Conservation (phyloP, 2,888 invertebrate species). For the Cheilosia vulpina region DNA sequence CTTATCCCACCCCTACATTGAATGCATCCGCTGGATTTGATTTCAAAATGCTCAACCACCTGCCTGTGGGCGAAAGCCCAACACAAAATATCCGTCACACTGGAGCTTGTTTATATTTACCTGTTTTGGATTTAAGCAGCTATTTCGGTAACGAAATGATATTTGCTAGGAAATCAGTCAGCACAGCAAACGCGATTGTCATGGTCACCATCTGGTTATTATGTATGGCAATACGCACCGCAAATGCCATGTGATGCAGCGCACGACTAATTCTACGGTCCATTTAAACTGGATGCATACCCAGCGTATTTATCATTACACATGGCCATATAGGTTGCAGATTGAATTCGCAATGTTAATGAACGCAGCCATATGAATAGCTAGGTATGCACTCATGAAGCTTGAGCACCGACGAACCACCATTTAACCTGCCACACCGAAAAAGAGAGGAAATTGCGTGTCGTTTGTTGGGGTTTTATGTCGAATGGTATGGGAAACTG, state of each 20-base stretch:
- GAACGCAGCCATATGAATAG: conserved; percentile 2
- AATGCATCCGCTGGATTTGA: not conserved
- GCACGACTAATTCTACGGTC: conserved; percentile 1
- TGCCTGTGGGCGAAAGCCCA: not conserved
- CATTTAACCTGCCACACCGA: conserved; percentile 3
- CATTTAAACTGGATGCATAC: not conserved
- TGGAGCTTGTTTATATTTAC: conserved; percentile 58
- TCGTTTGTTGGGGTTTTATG: not conserved
- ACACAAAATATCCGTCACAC: conserved; percentile 4
- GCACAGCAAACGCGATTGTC: conserved; percentile 44
- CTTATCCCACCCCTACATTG: too few species aligned
- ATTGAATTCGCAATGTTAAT: conserved; percentile 21
- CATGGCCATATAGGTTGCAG: not conserved
- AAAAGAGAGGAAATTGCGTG: not conserved
- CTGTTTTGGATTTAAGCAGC: conserved; percentile 55
- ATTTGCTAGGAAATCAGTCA: conserved; percentile 59
- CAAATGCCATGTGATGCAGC: conserved; percentile 49
- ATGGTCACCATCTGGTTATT: conserved; percentile 16
- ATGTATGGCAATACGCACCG: conserved; percentile 17
- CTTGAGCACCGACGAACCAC: conserved; percentile 1
- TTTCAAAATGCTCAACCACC: conserved; percentile 8
- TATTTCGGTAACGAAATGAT: conserved; percentile 64
- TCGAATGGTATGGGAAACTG: conserved; percentile 2
- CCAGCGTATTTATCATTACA: conserved; percentile 37
- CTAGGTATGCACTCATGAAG: not conserved